Evolutionary conservation across 2,888 invertebrate genomes (phyloP).

Genomic region (Callyntrura guangdongensis): DNA sequence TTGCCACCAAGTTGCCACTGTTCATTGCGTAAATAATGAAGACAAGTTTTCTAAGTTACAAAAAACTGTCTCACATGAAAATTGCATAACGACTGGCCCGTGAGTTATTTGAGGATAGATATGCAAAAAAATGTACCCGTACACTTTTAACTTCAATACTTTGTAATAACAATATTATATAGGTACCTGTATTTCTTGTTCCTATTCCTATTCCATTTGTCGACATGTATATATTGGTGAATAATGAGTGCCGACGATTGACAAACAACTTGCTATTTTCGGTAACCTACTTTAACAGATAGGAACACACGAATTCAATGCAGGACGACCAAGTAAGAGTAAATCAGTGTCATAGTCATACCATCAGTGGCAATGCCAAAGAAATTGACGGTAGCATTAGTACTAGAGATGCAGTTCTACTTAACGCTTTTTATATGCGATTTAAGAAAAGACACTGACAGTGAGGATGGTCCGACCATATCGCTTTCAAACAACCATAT

Average conservation of each 20-base stretch:
- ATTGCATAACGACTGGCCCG: conserved; percentile 42
- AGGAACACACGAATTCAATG: conserved; percentile 8
- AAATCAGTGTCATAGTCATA: neutral
- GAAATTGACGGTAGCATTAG: neutral
- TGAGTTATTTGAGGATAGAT: neutral
- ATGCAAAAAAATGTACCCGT: neutral
- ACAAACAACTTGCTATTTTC: conserved; percentile 44
- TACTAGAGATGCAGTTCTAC: conserved; percentile 56
- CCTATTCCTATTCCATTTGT: neutral
- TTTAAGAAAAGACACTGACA: conserved; percentile 50
- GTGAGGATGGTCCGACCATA: conserved; percentile 63
- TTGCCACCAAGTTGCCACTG: too few relatives aligned
- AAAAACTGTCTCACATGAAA: neutral
- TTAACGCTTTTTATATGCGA: conserved; percentile 58
- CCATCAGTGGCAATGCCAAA: conserved; percentile 43
- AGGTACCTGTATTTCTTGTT: neutral
- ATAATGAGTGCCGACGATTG: neutral
- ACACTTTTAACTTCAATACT: neutral
- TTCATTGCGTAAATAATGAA: too few relatives aligned
- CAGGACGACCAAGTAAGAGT: conserved; percentile 58
- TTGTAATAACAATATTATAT: neutral
- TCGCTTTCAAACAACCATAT: conserved; percentile 64
- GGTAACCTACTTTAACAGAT: conserved; percentile 62
- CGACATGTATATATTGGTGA: too few relatives aligned
- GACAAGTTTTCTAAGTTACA: too few relatives aligned